These are phyloP conservation scores for Zaprionus ornatus DNA, from an alignment of 1,140 invertebrate species.

Conservation along the genomic window DNA sequence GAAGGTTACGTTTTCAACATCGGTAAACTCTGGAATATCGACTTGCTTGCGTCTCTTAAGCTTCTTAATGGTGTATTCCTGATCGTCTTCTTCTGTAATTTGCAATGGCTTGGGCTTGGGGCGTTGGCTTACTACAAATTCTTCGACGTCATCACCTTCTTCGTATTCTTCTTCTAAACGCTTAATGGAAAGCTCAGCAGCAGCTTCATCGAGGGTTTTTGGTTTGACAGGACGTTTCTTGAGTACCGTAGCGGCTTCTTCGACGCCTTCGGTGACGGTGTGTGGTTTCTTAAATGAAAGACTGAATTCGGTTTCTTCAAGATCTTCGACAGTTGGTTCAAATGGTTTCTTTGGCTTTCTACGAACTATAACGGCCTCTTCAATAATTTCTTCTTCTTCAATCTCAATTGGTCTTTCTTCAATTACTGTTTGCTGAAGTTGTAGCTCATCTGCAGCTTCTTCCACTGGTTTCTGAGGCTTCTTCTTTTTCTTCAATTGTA, in stretches of 20 bases:
- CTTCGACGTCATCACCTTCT: conserved; percentile 84
- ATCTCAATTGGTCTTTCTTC: conserved; percentile 83
- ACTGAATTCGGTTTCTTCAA: conserved; percentile 78
- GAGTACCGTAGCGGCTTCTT: conserved; percentile 80
- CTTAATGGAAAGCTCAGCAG: conserved; percentile 80
- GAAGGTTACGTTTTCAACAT: conserved; percentile 90
- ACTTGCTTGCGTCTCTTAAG: conserved; percentile 87
- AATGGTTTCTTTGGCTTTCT: conserved; percentile 77
- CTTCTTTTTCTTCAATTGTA: conserved; percentile 80
- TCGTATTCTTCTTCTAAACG: conserved; percentile 82
- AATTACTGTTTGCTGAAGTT: conserved; percentile 83
- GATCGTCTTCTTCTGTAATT: conserved; percentile 88
- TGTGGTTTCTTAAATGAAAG: conserved; percentile 83
- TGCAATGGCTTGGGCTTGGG: conserved; percentile 81
- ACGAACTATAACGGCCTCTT: conserved; percentile 71
- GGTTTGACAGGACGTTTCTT: conserved; percentile 81
- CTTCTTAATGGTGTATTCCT: conserved; percentile 90
- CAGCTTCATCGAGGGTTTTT: conserved; percentile 63
- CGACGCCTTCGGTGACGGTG: conserved; percentile 77
- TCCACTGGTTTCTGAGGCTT: conserved; percentile 75
- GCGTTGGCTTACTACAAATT: conserved; percentile 78
- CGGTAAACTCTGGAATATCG: conserved; percentile 88
- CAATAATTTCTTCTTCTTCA: conserved; percentile 80
- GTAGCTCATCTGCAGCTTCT: conserved; percentile 84
- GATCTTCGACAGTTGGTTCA: conserved; percentile 67